These are phyloP conservation scores for Acholoe squamosa DNA, from an alignment of 2,888 invertebrate species.

Conservation along the genomic window DNA sequence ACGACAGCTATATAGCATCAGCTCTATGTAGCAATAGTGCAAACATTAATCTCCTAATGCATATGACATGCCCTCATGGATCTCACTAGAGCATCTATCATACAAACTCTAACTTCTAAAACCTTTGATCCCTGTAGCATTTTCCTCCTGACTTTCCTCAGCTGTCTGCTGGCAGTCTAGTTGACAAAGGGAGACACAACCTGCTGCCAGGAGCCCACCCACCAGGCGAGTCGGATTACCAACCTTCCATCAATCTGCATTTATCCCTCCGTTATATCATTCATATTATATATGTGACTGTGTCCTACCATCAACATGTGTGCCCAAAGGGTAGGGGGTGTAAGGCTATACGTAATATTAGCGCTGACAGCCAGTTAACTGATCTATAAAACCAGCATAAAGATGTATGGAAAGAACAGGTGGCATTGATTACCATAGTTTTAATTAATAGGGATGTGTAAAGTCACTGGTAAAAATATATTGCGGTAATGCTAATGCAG, in stretches of 20 bases:
- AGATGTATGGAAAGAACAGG: too few relatives aligned
- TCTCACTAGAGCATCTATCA: not conserved
- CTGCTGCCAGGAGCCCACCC: conserved; percentile 14
- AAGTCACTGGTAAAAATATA: too few relatives aligned
- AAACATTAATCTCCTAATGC: too few relatives aligned
- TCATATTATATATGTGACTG: not conserved
- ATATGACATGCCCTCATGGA: too few relatives aligned
- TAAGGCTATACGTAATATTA: too few relatives aligned
- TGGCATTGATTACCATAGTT: too few relatives aligned
- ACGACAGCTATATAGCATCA: too few relatives aligned
- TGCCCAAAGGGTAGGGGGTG: not conserved
- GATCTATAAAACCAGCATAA: too few relatives aligned
- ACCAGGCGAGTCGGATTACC: not conserved
- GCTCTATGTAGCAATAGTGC: too few relatives aligned
- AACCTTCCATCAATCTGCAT: not conserved
- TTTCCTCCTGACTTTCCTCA: not conserved
- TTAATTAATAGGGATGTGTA: too few relatives aligned
- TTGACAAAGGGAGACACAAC: not conserved
- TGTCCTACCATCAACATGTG: conserved; percentile 8
- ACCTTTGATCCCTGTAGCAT: not conserved
- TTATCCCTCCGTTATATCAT: not conserved
- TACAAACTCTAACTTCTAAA: not conserved
- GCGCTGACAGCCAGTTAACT: too few relatives aligned
- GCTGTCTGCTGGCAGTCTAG: not conserved
- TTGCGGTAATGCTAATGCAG: too few relatives aligned